A percentile compares a stretch with the other conserved stretches of the same genome.
Conservation (phyloP, 2,113 vertebrate species). For the Misgurnus anguillicaudatus region DNA sequence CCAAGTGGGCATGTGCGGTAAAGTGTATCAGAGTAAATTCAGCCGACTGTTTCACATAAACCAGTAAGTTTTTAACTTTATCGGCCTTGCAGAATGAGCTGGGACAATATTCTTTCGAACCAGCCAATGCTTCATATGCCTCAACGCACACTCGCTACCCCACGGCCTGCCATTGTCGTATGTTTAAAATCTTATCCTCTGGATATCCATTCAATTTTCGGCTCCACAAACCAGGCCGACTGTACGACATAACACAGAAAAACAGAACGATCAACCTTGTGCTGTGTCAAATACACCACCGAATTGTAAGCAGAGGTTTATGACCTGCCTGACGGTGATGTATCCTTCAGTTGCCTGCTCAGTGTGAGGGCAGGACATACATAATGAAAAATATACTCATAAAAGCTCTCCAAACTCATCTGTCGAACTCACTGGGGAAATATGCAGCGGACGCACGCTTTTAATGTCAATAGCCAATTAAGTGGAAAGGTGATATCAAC, state of each 20-base stretch:
- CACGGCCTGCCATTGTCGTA: neutral
- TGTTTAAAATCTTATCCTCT: neutral
- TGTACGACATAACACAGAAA: neutral
- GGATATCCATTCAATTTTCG: neutral
- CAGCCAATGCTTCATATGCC: neutral
- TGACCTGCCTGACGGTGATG: neutral
- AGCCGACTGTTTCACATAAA: neutral
- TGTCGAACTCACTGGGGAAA: slow-evolving; percentile 11
- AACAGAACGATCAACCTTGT: neutral
- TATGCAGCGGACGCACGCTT: neutral
- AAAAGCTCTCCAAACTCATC: slow-evolving; percentile 10
- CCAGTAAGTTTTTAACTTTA: slow-evolving; percentile 7
- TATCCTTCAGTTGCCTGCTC: neutral
- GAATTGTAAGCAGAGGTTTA: neutral
- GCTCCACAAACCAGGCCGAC: neutral
- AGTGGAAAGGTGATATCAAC: slow-evolving; percentile 7
- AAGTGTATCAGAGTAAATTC: neutral
- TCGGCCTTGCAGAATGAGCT: neutral
- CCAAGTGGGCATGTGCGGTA: neutral
- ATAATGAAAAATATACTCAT: slow-evolving; percentile 6
- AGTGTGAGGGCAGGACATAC: neutral
- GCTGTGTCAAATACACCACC: neutral
- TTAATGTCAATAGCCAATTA: slow-evolving; percentile 40
- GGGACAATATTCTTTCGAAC: slow-evolving; percentile 18
- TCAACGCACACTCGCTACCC: neutral